A percentile compares a stretch with the other conserved stretches of the same genome.
Conservation (phyloP, 1,140 invertebrate species). For the Gonatopus flavifemur region DNA sequence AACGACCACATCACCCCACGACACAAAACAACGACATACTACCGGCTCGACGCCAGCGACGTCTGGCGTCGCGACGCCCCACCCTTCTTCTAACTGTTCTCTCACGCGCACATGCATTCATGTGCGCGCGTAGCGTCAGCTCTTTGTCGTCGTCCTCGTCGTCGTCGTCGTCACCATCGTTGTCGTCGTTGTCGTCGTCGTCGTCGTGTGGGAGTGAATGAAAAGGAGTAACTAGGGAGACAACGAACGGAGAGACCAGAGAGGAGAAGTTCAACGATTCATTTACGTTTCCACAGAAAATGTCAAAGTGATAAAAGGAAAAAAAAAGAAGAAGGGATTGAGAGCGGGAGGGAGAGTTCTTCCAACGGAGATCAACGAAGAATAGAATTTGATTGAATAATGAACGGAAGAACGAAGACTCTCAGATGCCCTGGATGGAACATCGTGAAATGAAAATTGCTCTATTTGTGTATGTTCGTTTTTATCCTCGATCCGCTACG, state of each 20-base stretch:
- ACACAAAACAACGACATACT: constrained; percentile 30
- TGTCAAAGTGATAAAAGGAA: no score
- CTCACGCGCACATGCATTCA: neutral
- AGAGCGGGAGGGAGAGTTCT: no score
- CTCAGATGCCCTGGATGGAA: no score
- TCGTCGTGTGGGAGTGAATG: constrained; percentile 18
- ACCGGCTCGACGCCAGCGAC: constrained; percentile 37
- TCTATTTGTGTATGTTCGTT: no score
- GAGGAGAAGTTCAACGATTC: constrained; percentile 18
- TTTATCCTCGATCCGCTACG: no score
- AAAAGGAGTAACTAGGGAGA: neutral
- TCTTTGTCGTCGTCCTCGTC: constrained; percentile 44
- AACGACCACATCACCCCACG: constrained; percentile 22
- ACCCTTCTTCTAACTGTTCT: constrained; percentile 5
- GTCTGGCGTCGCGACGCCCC: constrained; percentile 37
- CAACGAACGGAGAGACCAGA: constrained; percentile 1
- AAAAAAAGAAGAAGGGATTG: no score
- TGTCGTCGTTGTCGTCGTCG: constrained; percentile 5
- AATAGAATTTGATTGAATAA: no score
- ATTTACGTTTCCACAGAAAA: constrained; percentile 18
- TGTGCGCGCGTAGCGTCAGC: constrained; percentile 45
- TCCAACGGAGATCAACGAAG: no score
- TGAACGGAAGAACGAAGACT: no score
- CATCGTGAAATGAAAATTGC: no score
- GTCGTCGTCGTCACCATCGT: constrained; percentile 7